Evolutionary conservation across 2,113 vertebrate species (phyloP), one percentile per base, ranked within the genome.

Genomic region (Gracilinanus agilis): DNA sequence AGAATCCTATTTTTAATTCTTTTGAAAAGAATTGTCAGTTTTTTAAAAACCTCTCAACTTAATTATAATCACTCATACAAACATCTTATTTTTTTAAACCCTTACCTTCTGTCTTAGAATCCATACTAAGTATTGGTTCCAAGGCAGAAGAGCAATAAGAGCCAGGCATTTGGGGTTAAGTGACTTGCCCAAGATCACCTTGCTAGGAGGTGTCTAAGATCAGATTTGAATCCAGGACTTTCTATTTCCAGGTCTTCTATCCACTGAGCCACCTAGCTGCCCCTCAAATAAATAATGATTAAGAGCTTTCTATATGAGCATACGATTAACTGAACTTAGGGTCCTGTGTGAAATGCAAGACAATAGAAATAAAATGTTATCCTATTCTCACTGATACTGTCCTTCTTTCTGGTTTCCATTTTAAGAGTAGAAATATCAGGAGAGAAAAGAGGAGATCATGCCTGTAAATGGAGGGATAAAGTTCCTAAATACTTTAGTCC

Each of bases 341-440:
- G 55, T 55, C 44, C 19, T 56, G 16, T 58, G 53, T 44, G 88
- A 95, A 95, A 89, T 55, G 90, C 56, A 54, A 49, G 90, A 61
- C 29, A 89, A 9, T 90, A 27, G 40, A 29, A 90, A 90, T 92
- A 93, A 95, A 95, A 94, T 91, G 44, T 13, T 88, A n/a, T 89
- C 92, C 67, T n/a, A 75, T 88, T 24, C 19, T 95, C 24, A 27
- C 53, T n/a, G n/a, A n/a, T 49, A 44, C 40, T 0, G 0, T n/a
- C n/a, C 58, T 91, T 16, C 44, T 56, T 56, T 21, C 40, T 61
- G 53, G 23, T n/a, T 53, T 90, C 88, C 92, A 94, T 61, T 67
- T 93, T 56, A 67, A 93, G 92, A 94, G 49, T 89, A 90, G 90
- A 75, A 91, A 53, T 49, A 12, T 93, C 19, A 92, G 55, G 67